Percentiles rank a stretch among this genome's conserved stretches.
These are phyloP conservation scores for Tachina lurida DNA, from an alignment of 2,888 invertebrate species.

Conservation along the genomic window DNA sequence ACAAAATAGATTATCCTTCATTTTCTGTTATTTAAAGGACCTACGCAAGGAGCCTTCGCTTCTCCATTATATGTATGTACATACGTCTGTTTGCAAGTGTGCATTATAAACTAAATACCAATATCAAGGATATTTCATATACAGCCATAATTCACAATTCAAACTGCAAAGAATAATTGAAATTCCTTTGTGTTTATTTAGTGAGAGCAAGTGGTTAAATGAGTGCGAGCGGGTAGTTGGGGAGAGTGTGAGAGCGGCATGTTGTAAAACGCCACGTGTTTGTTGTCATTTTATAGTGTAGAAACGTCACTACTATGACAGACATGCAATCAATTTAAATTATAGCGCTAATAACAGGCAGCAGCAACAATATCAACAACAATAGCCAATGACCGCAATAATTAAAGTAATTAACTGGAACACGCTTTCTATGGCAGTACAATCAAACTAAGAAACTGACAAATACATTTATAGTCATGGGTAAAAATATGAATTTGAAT, in stretches of 20 bases:
- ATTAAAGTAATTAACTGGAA: slow-evolving; percentile 62
- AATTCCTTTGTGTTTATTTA: slow-evolving; percentile 29
- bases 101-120: slow-evolving; percentile 48
- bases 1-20: slow-evolving; percentile 49
- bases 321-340: slow-evolving; percentile 9
- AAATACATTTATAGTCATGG: not conserved
- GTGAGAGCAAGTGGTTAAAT: not conserved
- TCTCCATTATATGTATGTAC: not conserved
- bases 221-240: not conserved
- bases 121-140: slow-evolving; percentile 60
- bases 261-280: slow-evolving; percentile 18
- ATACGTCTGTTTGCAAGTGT: slow-evolving; percentile 1
- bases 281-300: slow-evolving; percentile 46
- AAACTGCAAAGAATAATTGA: slow-evolving; percentile 29
- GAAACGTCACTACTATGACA: slow-evolving; percentile 60
- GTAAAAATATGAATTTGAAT: not conserved
- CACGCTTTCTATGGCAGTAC: slow-evolving; percentile 33
- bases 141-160: slow-evolving; percentile 21
- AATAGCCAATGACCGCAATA: slow-evolving; percentile 28
- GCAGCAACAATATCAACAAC: not conserved
- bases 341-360: slow-evolving; percentile 3
- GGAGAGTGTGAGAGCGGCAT: slow-evolving; percentile 19
- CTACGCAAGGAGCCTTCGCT: slow-evolving; percentile 56
- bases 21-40: slow-evolving; percentile 31
- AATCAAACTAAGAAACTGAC: not conserved